Evolutionary conservation across 2,888 invertebrate genomes (phyloP).

Genomic region (Clostera curtula): DNA sequence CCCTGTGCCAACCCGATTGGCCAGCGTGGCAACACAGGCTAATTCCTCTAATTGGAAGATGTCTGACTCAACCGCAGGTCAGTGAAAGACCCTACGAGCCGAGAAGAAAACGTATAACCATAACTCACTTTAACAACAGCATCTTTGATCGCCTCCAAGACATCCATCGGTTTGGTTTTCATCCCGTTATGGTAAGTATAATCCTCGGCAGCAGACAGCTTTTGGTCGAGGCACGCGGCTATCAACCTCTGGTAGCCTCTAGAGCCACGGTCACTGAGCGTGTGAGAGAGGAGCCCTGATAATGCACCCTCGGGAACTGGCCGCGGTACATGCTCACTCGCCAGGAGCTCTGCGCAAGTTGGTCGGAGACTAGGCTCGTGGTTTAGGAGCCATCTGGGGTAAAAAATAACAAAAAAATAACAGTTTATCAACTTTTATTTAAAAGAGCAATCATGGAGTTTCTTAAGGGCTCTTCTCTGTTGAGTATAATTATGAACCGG

Average conservation of each 20-base stretch:
- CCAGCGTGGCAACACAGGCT: no score
- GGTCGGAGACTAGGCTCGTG: conserved; percentile 91
- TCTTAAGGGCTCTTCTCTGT: no score
- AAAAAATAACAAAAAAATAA: neutral
- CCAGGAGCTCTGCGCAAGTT: conserved; percentile 87
- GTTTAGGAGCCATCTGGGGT: conserved; percentile 80
- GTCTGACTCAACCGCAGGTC: no score
- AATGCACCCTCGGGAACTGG: conserved; percentile 91
- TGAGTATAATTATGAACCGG: no score
- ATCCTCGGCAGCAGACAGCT: conserved; percentile 79
- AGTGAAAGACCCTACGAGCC: neutral
- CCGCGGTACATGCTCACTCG: conserved; percentile 89
- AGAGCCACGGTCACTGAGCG: conserved; percentile 82
- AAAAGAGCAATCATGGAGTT: no score
- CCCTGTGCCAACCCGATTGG: no score
- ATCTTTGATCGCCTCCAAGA: conserved; percentile 35
- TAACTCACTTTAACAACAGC: conserved; percentile 38
- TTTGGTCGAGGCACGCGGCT: conserved; percentile 60
- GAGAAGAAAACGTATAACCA: conserved; percentile 9
- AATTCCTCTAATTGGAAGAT: no score
- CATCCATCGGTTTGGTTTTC: conserved; percentile 29
- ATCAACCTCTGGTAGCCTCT: conserved; percentile 46
- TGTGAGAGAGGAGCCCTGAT: conserved; percentile 87
- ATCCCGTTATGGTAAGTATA: conserved; percentile 82
- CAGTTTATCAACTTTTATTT: no score